Evolutionary conservation across 1,140 invertebrate species (phyloP).

Genomic region (Nixonia krombeini): DNA sequence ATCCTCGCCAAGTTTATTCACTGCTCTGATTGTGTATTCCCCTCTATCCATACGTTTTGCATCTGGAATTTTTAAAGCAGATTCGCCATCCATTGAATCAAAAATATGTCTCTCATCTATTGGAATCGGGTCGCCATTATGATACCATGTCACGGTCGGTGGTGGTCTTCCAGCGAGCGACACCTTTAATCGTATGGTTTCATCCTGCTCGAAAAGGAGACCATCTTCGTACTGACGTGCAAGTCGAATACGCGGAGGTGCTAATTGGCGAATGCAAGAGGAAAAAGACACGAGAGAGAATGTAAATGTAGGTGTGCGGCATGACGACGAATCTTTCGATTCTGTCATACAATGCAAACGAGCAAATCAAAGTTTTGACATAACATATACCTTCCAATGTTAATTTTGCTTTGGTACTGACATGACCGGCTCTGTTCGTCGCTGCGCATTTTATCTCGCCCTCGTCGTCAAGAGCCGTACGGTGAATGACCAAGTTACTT

Average conservation of each 20-base stretch:
- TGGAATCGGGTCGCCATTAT: slow-evolving; percentile 83
- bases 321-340: no score
- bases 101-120: slow-evolving; percentile 79
- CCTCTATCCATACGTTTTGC: slow-evolving; percentile 84
- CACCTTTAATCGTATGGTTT: slow-evolving; percentile 89
- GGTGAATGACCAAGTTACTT: slow-evolving; percentile 86
- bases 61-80: slow-evolving; percentile 80
- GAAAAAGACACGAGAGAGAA: no score
- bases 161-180: slow-evolving; percentile 90
- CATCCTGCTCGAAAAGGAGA: slow-evolving; percentile 88
- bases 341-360: no score
- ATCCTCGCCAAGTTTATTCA: slow-evolving; percentile 87
- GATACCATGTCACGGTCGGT: slow-evolving; percentile 87
- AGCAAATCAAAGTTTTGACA: no score
- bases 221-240: slow-evolving; percentile 90
- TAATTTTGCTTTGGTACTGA: slow-evolving; percentile 80
- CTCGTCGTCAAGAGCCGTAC: slow-evolving; percentile 83
- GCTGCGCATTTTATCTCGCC: slow-evolving; percentile 92
- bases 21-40: slow-evolving; percentile 86
- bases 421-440: slow-evolving; percentile 85
- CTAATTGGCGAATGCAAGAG: slow-evolving; percentile 58
- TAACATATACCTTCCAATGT: slow-evolving; percentile 83
- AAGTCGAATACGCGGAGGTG: slow-evolving; percentile 83
- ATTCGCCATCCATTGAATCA: slow-evolving; percentile 79
- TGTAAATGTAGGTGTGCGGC: no score